Evolutionary conservation across 2,888 invertebrate genomes (phyloP), one percentile per base, ranked within the genome.

Genomic region (Zele albiditarsus): DNA sequence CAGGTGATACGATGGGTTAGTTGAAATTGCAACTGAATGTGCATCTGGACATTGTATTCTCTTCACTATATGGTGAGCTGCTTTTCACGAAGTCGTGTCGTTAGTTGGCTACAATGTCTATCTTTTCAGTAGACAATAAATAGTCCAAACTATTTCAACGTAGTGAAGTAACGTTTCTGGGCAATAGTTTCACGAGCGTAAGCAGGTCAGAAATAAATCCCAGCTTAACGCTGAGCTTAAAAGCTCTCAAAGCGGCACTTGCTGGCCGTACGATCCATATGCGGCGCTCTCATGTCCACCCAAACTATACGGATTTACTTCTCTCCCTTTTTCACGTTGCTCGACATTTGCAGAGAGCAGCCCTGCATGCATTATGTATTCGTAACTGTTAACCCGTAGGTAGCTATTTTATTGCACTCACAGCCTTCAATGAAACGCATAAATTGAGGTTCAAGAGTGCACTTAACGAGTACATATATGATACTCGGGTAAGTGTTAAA

Each of bases 121-220:
- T 58, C 58, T 20, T 25, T 67, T n/a, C 27, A n/a, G 68, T 69
- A 20, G 31, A 6, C 31, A 20, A 53, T 49, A 31, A 57, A 25
- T 69, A n/a, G 33, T 33, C 31, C 31, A 27, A 69, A 57, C 46
- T 53, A 27, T 25, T 57, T 27, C 25, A 27, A 57, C 23, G 16
- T 46, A n/a, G 10, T 23, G 28, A 31, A 69, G 10, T 28, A 57
- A 53, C 46, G 33, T 57, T 20, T 42, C 71, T 74, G 79, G 82
- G 82, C 85, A 84, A 86, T 86, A 84, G 84, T 85, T 86, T 85
- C 80, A 77, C 82, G 79, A 84, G 81, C 83, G 84, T 82, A 84
- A 84, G 85, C 85, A 83, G 82, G 85, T 85, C 84, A 82, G 83
- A 82, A 84, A 85, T 86, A 86, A 86, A 86, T 86, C 84, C 83